phyloP scores from a whole-genome alignment of 2,888 invertebrate species.

The Drosophila koepferae region DNA sequence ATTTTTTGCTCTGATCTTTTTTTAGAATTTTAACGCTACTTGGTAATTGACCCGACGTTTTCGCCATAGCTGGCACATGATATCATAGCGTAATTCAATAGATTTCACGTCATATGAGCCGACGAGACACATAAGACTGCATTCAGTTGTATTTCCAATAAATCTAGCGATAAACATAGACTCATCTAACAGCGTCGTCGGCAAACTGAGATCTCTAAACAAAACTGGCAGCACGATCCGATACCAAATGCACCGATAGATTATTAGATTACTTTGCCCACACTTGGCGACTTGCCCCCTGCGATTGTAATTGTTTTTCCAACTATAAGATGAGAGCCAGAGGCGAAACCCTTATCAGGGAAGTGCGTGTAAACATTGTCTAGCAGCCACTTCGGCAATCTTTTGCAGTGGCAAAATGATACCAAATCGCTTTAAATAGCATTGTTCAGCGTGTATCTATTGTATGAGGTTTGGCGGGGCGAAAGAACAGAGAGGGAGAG shows the following conservation, averaged over 20 bases:
- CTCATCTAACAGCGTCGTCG: slow-evolving; percentile 17
- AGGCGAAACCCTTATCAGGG: slow-evolving; percentile 48
- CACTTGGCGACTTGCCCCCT: not conserved
- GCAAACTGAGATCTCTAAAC: slow-evolving; percentile 41
- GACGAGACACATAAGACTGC: slow-evolving; percentile 12
- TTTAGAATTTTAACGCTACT: slow-evolving; percentile 35
- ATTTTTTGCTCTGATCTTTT: slow-evolving; percentile 26
- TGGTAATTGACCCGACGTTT: slow-evolving; percentile 33
- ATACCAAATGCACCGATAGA: slow-evolving; percentile 4
- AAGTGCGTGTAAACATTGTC: slow-evolving; percentile 53
- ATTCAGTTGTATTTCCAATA: slow-evolving; percentile 32
- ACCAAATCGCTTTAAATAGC: slow-evolving; percentile 70
- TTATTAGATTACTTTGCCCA: slow-evolving; percentile 37
- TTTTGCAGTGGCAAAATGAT: slow-evolving; percentile 50
- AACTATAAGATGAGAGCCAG: not conserved
- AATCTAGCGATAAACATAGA: slow-evolving; percentile 35
- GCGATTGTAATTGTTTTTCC: slow-evolving; percentile 25
- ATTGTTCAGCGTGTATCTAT: slow-evolving; percentile 49
- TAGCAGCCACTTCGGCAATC: slow-evolving; percentile 31
- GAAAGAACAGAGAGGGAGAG: not conserved
- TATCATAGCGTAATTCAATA: slow-evolving; percentile 31
- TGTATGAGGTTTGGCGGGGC: slow-evolving; percentile 17
- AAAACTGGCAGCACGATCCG: slow-evolving; percentile 9
- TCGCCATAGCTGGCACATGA: slow-evolving; percentile 44
- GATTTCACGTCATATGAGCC: not conserved